Evolutionary conservation across 30 jellyfish, hydroid and myxozoan genomes (phyloP), one percentile per base, ranked within the genome.

Genomic region (Hydractinia echinata): DNA sequence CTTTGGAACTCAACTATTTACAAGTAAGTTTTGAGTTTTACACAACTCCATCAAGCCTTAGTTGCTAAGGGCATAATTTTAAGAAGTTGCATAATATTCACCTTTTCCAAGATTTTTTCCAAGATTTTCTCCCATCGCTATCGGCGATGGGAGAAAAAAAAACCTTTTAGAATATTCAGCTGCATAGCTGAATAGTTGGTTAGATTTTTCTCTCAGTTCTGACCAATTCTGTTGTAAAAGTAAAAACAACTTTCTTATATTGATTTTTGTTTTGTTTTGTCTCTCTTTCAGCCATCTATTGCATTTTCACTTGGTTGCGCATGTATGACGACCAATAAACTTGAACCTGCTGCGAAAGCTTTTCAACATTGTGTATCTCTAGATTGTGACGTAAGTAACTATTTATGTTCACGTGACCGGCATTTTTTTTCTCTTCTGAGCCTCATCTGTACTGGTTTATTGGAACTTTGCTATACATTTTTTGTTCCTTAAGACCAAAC

Each of bases 261-360:
- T 55, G 48, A n/a, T n/a, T 8, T 66, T 8, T 79, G n/a, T 10
- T n/a, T 21, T 8, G 19, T 58, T 30, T 19, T 16, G 51, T 69
- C 14, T n/a, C 61, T n/a, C 55, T 80, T 62, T 85, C 61, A 89
- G 97, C 96, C 97, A 13, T 81, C 67, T 10, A 86, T 92, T 13
- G 94, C 96, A 86, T 92, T 92, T 76, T 86, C 98, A 4, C 96
- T 92, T 53, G 98, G 98, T 60, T 92, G 96, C 68, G 85, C 98
- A 9, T 61, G 90, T 7, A 86, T 92, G 95, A 89, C 90, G 15
- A 84, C 91, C 9, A 83, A 83, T 7, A 87, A 83, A 48, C 84
- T 86, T 53, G 96, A 78, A 16, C 49, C 73, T 16, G 98, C 98
- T 7, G 89, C 85, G 49, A 82, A 79, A 19, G 96, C 96, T 1